Base-by-base conservation (phyloP, 2,113 vertebrate genomes). In the Pandion haliaetus region DNA sequence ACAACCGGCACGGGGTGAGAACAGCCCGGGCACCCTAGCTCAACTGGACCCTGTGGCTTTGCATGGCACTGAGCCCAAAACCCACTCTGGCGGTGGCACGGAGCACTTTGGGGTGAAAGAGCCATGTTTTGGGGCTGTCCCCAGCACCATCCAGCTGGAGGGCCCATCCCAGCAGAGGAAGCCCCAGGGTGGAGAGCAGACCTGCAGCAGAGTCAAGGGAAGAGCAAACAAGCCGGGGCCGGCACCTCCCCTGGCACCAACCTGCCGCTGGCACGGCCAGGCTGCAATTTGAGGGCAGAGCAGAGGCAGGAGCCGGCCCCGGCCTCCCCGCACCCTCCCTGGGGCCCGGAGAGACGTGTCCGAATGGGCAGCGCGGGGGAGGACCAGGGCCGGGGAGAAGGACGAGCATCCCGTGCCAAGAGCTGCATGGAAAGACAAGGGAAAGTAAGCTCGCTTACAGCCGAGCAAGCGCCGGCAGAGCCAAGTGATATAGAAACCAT, bases 401-500 rank as follows among this genome's bases (percentile, higher is more conserved):
- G 93, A 80, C 14, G 67, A 84, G 81, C 45, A 4, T 34, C 90
- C 77, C 24, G 52, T 93, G 89, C 94, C 93, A 94, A 96, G 94
- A 95, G 78, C 93, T 23, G 90, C 85, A 44, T 20, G 95, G 96
- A 95, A 90, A 87, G 84, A 94, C 88, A 91, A 93, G 88, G 92
- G 94, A 95, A 95, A 95, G 95, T 89, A 94, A 97, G 85, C 86
- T 94, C 67, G 40, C 45, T 70, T 72, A 91, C 26, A 93, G 95
- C 90, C 62, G 17, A 74, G 95, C 96, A 81, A 94, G 93, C 66
- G 23, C 86, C 74, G 69, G 7, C 38, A 1, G 82, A 94, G 96
- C 96, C 96, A 96, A 93, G 94, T 80, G 94, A 93, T 93, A 97
- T 97, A 73, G 96, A 96, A 96, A 94, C 94, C 93, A 95, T 92